phyloP scores from a whole-genome alignment of 92 coral and sea anemone species.

The Epizoanthus fatuus region DNA sequence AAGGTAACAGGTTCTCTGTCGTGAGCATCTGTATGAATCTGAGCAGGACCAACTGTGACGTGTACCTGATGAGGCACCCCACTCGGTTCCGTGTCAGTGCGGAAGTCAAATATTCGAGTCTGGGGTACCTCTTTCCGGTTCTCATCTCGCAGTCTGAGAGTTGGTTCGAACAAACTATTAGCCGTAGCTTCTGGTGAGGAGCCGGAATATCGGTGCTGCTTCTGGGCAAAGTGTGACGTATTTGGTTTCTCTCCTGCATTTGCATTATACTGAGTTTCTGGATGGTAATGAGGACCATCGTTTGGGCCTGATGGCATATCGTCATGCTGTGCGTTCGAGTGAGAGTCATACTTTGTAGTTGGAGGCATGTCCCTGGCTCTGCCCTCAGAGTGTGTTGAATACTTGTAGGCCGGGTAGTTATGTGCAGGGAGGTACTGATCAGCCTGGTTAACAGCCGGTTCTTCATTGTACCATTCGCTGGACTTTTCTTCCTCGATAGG shows the following conservation, averaged over 20 bases:
- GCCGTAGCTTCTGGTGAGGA: background rate
- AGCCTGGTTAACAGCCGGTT: background rate
- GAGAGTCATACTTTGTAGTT: background rate
- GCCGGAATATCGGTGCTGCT: background rate
- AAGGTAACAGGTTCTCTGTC: no score
- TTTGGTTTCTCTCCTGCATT: background rate
- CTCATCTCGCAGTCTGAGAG: background rate
- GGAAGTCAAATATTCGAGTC: background rate
- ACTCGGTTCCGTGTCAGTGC: background rate
- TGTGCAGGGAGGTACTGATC: background rate
- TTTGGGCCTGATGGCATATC: background rate
- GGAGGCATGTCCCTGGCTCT: background rate
- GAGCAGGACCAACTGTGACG: no score
- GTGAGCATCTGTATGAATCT: no score
- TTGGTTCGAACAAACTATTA: background rate
- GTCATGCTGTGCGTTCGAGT: background rate
- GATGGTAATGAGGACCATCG: background rate
- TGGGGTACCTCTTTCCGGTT: background rate
- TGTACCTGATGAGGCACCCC: background rate
- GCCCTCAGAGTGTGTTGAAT: background rate
- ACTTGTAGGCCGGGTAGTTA: background rate
- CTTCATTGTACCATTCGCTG: background rate
- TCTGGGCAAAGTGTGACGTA: background rate
- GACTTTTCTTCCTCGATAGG: background rate
- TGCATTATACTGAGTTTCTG: background rate